Evolutionary conservation across 35 echinoderm and acorn worm genomes (phyloP).

Genomic region (Apostichopus californicus): DNA sequence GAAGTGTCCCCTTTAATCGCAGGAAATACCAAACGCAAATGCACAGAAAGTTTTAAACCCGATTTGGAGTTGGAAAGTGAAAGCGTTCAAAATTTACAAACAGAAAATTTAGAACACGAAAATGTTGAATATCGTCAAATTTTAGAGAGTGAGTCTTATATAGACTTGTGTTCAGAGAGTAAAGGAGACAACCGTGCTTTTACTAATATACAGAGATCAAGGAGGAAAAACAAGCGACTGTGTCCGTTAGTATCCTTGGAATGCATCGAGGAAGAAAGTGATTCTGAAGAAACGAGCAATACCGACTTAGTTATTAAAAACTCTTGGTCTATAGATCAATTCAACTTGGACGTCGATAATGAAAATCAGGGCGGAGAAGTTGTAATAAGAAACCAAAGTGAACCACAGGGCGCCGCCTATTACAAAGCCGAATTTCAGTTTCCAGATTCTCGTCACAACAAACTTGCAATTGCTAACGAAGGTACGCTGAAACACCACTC

Average conservation of each 20-base stretch:
- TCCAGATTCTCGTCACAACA: not conserved
- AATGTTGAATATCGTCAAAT: constrained; percentile 21
- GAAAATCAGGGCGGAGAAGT: not conserved
- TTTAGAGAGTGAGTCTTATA: constrained; percentile 15
- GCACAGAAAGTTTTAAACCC: not conserved
- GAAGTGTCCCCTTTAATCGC: not conserved
- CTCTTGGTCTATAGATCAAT: not conserved
- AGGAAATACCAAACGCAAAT: not conserved
- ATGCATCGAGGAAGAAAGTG: not conserved
- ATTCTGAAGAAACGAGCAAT: not conserved
- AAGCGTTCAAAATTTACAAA: not conserved
- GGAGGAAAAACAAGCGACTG: not conserved
- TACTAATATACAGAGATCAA: not conserved
- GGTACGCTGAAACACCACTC: not conserved
- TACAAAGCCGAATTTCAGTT: not conserved
- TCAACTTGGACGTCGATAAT: not conserved
- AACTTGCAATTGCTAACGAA: not conserved
- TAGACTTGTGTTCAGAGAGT: not conserved
- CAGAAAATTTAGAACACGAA: not conserved
- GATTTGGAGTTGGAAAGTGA: too few relatives aligned
- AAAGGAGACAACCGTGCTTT: not conserved
- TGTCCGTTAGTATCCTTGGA: not conserved
- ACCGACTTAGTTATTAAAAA: too few relatives aligned
- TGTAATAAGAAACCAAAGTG: not conserved
- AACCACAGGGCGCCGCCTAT: not conserved